These are phyloP conservation scores for Furcifer pardalis DNA, from an alignment of 2,797 vertebrate genomes.

Conservation along the genomic window DNA sequence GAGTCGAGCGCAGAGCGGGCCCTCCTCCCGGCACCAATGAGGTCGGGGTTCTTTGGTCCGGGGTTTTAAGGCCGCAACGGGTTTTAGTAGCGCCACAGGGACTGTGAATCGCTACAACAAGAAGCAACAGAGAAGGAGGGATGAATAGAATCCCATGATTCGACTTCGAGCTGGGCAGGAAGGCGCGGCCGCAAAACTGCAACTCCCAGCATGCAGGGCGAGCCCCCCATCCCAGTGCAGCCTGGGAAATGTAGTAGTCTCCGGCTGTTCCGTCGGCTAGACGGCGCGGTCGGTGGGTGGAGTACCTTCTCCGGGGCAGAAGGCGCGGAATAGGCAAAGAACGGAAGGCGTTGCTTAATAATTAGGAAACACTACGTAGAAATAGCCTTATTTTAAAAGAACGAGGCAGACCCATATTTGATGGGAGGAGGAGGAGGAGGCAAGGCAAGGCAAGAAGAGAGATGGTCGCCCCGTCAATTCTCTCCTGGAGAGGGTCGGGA, in stretches of 20 bases:
- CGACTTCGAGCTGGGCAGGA: not conserved
- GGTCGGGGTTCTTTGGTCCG: not conserved
- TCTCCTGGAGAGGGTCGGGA: not conserved
- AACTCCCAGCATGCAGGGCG: not conserved
- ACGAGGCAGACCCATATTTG: not conserved
- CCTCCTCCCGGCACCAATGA: not conserved
- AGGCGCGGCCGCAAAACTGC: not conserved
- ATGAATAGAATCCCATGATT: no score
- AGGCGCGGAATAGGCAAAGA: not conserved
- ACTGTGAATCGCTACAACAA: no score
- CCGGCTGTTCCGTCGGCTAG: not conserved
- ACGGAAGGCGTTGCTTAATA: not conserved
- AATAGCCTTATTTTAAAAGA: not conserved
- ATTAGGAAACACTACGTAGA: not conserved
- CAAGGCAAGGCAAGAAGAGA: no score
- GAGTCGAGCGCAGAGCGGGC: not conserved
- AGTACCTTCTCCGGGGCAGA: not conserved
- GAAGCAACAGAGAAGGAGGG: not conserved
- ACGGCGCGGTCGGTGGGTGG: not conserved
- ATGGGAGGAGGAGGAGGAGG: fast-evolving
- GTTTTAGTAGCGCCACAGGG: no score
- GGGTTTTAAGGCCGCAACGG: not conserved
- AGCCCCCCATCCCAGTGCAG: not conserved
- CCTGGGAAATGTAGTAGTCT: slow-evolving; percentile 15
- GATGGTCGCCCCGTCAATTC: not conserved